phyloP scores from a whole-genome alignment of 1,140 invertebrate species.

The Brachystomella parvula region DNA sequence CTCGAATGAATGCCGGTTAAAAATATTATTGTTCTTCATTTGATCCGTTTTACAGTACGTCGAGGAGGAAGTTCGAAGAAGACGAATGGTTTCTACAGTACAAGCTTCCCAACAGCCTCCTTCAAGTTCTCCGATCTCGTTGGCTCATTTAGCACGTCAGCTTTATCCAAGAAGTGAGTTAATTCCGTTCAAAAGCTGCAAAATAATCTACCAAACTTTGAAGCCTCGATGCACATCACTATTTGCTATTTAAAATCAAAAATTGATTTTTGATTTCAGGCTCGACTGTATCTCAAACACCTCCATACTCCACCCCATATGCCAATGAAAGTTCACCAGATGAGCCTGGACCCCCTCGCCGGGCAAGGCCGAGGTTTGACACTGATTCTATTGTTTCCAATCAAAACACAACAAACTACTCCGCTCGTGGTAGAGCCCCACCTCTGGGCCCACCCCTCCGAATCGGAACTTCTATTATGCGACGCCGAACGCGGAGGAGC shows the following conservation, averaged over 20 bases:
- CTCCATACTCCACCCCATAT: too few species aligned
- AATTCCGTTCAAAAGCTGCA: too few species aligned
- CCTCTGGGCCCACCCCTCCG: not conserved
- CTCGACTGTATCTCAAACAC: too few species aligned
- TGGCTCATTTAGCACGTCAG: constrained; percentile 1
- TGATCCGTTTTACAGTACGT: not conserved
- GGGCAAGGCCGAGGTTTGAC: not conserved
- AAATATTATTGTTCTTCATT: not conserved
- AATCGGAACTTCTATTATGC: not conserved
- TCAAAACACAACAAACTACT: not conserved
- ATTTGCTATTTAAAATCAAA: not conserved
- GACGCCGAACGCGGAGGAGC: not conserved
- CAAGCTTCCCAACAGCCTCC: not conserved
- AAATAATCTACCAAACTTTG: not conserved
- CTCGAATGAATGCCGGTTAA: not conserved
- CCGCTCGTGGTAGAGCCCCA: not conserved
- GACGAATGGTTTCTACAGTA: not conserved
- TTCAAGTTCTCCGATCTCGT: not conserved
- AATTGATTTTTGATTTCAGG: not conserved
- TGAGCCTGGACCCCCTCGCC: not conserved
- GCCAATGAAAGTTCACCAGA: not conserved
- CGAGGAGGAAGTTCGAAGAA: not conserved
- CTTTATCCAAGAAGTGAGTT: constrained; percentile 5
- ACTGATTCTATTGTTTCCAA: not conserved
- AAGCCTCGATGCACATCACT: too few species aligned